These are phyloP conservation scores for Tachycineta bicolor DNA, from an alignment of 2,113 vertebrate species.

Conservation along the genomic window DNA sequence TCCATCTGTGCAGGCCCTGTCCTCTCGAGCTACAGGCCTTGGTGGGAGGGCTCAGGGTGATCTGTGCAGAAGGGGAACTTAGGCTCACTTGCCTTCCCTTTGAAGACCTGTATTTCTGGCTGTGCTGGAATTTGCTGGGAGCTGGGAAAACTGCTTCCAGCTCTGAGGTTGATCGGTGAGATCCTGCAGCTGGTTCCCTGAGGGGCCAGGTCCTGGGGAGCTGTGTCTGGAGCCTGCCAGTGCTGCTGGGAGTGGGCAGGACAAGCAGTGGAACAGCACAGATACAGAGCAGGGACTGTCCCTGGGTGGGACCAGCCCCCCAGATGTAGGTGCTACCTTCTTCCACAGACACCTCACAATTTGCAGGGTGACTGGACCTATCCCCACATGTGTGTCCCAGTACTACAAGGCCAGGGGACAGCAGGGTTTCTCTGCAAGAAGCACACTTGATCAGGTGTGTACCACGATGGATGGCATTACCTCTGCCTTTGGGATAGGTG, in stretches of 20 bases:
- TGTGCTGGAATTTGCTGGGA: not conserved
- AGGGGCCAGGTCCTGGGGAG: not conserved
- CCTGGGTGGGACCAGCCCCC: not conserved
- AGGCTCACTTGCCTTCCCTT: not conserved
- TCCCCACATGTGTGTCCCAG: rapidly evolving
- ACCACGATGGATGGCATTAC: not conserved
- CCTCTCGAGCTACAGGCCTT: rapidly evolving
- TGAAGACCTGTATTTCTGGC: not conserved
- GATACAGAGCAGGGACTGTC: not conserved
- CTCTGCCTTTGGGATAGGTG: not conserved
- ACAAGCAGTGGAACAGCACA: not conserved
- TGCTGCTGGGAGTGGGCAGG: not conserved
- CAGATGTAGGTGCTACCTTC: not conserved
- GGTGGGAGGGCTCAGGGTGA: not conserved
- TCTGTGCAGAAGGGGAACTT: not conserved
- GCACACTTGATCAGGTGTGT: rapidly evolving
- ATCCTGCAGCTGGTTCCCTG: not conserved
- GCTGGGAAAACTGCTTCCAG: not conserved
- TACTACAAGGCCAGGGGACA: not conserved
- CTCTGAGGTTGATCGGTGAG: not conserved
- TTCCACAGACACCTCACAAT: not conserved
- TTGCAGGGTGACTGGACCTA: too few species aligned
- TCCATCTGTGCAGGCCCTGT: not conserved
- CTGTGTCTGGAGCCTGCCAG: not conserved
- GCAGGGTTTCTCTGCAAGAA: not conserved